These are phyloP conservation scores for Capricornis sumatraensis DNA, from an alignment of 2,113 vertebrate genomes.

Conservation along the genomic window DNA sequence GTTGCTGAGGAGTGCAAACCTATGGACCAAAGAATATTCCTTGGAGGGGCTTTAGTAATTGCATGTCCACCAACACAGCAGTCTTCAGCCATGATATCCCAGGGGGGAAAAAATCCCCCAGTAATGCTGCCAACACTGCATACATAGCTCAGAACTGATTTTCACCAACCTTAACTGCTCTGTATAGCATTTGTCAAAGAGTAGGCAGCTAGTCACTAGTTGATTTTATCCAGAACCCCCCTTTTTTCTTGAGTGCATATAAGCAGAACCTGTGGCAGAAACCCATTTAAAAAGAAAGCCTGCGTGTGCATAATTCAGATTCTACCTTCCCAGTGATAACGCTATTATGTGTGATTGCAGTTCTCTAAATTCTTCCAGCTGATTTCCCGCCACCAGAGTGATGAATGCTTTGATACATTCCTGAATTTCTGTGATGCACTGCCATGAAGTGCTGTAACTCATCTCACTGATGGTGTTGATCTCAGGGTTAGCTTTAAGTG, in stretches of 20 bases:
- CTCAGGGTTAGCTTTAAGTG: slow-evolving; percentile 39
- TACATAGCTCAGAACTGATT: background rate
- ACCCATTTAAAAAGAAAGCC: slow-evolving; percentile 43
- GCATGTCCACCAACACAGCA: background rate
- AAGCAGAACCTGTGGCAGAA: slow-evolving; percentile 37
- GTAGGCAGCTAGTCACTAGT: background rate
- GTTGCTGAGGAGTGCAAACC: background rate
- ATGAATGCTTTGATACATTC: slow-evolving; percentile 53
- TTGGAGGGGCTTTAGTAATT: background rate
- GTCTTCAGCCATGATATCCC: background rate
- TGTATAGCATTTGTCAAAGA: background rate
- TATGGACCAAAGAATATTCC: background rate
- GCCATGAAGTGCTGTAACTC: slow-evolving; percentile 55
- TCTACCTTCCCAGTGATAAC: slow-evolving; percentile 57
- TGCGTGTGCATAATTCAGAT: slow-evolving; percentile 56
- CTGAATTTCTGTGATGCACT: slow-evolving; percentile 60
- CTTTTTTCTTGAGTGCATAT: background rate
- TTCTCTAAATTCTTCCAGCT: slow-evolving; percentile 65
- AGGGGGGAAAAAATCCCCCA: background rate
- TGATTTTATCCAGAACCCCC: slow-evolving; percentile 53
- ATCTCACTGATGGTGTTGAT: slow-evolving; percentile 49
- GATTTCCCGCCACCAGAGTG: slow-evolving; percentile 50
- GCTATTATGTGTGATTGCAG: slow-evolving; percentile 51
- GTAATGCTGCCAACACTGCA: background rate
- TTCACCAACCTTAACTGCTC: background rate